These are phyloP conservation scores for Margaritifera margaritifera DNA, from an alignment of 2,888 invertebrate species.

Conservation along the genomic window DNA sequence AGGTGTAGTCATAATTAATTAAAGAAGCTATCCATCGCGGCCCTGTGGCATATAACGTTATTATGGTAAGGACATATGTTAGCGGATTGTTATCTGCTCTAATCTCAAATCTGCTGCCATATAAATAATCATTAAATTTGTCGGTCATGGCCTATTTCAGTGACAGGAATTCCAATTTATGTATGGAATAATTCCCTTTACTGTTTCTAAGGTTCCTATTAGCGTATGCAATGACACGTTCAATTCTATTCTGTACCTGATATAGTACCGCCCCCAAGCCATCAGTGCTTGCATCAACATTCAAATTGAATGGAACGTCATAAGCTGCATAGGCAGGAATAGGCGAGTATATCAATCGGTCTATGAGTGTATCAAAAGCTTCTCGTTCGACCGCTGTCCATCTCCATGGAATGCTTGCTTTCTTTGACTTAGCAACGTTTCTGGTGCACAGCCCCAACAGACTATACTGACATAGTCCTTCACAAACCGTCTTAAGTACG, in stretches of 20 bases:
- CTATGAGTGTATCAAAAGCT: slow-evolving; percentile 10
- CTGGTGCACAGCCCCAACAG: no score
- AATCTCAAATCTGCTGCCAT: slow-evolving; percentile 10
- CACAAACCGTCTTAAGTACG: no score
- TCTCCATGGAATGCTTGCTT: slow-evolving; percentile 5
- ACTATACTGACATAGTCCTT: no score
- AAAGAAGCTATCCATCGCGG: slow-evolving; percentile 12
- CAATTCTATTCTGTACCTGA: slow-evolving; percentile 17
- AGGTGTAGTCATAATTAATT: slow-evolving; percentile 17
- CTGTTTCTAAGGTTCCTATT: slow-evolving; percentile 10
- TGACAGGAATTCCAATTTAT: slow-evolving; percentile 22
- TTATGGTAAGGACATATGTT: slow-evolving; percentile 24
- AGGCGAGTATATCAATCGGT: slow-evolving; percentile 17
- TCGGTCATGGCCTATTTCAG: slow-evolving; percentile 29
- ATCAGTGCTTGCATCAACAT: slow-evolving; percentile 16
- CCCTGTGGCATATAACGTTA: slow-evolving; percentile 15
- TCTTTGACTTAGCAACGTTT: slow-evolving; percentile 2
- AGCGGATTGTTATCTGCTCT: slow-evolving; percentile 29
- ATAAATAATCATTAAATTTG: slow-evolving; percentile 36
- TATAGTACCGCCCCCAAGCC: slow-evolving; percentile 23
- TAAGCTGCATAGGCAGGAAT: slow-evolving; percentile 29
- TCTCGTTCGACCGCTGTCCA: slow-evolving; percentile 10
- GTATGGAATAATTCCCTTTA: slow-evolving; percentile 21
- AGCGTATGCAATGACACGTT: slow-evolving; percentile 8
- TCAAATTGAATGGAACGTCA: slow-evolving; percentile 19